Conservation (phyloP, 1,140 invertebrate genomes). For the Rhagoletis zephyria region DNA sequence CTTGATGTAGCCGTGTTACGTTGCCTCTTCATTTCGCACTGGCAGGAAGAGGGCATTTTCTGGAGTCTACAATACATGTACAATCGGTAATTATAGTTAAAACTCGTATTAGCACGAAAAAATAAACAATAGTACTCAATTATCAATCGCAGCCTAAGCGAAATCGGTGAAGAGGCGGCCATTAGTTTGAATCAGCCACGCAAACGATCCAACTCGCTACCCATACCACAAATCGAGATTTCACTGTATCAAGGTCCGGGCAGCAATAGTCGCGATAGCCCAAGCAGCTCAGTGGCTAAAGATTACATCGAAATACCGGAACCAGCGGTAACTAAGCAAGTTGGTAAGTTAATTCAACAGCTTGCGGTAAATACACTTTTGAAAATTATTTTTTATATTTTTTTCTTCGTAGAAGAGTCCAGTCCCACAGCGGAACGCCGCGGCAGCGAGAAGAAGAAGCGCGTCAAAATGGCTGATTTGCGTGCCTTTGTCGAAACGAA, state of each 20-base stretch:
- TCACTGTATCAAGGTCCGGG: constrained; percentile 86
- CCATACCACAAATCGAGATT: constrained; percentile 93
- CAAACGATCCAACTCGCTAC: constrained; percentile 90
- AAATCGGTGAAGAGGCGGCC: constrained; percentile 85
- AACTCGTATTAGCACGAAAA: not conserved
- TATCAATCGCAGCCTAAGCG: constrained; percentile 78
- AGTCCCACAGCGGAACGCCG: constrained; percentile 77
- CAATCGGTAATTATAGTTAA: constrained; percentile 79
- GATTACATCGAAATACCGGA: constrained; percentile 85
- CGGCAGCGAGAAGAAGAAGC: constrained; percentile 87
- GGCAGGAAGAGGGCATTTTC: constrained; percentile 97
- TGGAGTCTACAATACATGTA: constrained; percentile 97
- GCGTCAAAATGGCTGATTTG: constrained; percentile 91
- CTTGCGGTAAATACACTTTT: not conserved
- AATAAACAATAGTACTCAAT: constrained; percentile 55
- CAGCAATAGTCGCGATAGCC: constrained; percentile 78
- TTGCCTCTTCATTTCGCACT: constrained; percentile 96
- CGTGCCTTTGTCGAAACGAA: constrained; percentile 93
- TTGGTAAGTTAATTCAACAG: constrained; percentile 61
- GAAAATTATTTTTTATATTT: not conserved
- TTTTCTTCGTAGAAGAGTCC: constrained; percentile 75
- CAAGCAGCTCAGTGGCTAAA: constrained; percentile 75
- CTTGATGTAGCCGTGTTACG: constrained; percentile 95
- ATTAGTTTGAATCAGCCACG: constrained; percentile 82
- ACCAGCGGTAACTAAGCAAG: constrained; percentile 60